Evolutionary conservation across 2,113 vertebrate species (phyloP).

Genomic region (Toxostoma redivivum): DNA sequence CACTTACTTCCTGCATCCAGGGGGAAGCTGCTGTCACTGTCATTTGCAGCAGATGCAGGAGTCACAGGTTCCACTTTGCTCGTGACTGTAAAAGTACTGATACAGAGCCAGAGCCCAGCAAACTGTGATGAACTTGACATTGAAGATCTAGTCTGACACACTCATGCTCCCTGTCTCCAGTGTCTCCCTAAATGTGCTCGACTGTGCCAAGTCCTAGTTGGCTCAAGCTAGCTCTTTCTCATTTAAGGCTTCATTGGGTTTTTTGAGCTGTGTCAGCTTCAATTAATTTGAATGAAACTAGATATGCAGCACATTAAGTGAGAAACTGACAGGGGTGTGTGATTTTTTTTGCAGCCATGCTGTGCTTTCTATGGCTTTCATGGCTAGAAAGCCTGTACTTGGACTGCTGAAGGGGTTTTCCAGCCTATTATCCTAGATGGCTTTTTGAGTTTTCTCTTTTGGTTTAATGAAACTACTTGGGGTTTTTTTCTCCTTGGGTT

Average conservation of each 20-base stretch:
- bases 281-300: constrained; percentile 26
- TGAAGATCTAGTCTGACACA: not conserved
- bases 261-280: not conserved
- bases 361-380: not conserved
- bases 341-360: not conserved
- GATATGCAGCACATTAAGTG: not conserved
- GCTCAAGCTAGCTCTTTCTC: constrained; percentile 4
- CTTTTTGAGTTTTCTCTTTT: not conserved
- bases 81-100: fast-evolving
- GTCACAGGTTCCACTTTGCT: not conserved
- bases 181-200: not conserved
- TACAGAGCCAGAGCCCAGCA: not conserved
- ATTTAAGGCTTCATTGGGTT: constrained; percentile 20
- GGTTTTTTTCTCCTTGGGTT: not conserved
- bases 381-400: not conserved
- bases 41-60: not conserved
- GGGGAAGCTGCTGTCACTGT: not conserved
- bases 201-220: not conserved
- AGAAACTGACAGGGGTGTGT: not conserved
- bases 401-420: not conserved
- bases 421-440: not conserved
- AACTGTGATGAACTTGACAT: not conserved
- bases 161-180: not conserved
- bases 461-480: not conserved
- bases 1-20: not conserved